Percentiles rank a stretch among this genome's conserved stretches.
Evolutionary conservation across 2,797 vertebrate genomes (phyloP).

Genomic region (Rhinella marina): DNA sequence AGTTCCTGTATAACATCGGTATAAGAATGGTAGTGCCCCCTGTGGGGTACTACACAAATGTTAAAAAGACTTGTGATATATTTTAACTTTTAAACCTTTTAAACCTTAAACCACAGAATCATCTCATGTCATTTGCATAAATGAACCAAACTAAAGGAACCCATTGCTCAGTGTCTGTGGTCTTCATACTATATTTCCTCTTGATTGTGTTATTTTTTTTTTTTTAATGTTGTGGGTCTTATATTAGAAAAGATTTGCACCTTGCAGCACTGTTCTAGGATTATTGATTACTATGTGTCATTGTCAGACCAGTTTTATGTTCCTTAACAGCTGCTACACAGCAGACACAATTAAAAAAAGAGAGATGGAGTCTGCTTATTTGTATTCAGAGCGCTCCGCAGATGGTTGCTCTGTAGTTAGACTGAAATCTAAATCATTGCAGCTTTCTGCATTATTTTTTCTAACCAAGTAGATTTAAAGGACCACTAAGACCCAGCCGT

Average conservation of each 20-base stretch:
- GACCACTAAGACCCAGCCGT: not conserved
- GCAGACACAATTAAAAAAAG: constrained; percentile 44
- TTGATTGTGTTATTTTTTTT: not conserved
- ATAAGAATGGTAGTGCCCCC: no score
- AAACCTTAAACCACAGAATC: not conserved
- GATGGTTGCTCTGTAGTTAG: constrained; percentile 33
- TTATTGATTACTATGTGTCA: constrained; percentile 54
- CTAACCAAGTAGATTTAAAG: constrained; percentile 9
- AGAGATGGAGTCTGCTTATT: constrained; percentile 22
- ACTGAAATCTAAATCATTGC: constrained; percentile 20
- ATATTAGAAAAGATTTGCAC: constrained; percentile 27
- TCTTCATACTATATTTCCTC: not conserved
- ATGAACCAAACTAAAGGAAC: not conserved
- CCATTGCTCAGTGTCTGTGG: not conserved
- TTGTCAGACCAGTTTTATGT: constrained; percentile 53
- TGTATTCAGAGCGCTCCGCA: constrained; percentile 42
- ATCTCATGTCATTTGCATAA: not conserved
- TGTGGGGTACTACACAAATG: no score
- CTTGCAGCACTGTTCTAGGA: constrained; percentile 12
- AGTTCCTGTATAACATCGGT: no score
- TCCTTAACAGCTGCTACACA: constrained; percentile 45
- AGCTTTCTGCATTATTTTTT: constrained; percentile 28
- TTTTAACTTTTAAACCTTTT: no score
- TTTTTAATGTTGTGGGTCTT: not conserved
- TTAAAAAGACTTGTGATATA: no score